phyloP scores from a whole-genome alignment of 2,888 invertebrate species.

The Geophilus truncorum region DNA sequence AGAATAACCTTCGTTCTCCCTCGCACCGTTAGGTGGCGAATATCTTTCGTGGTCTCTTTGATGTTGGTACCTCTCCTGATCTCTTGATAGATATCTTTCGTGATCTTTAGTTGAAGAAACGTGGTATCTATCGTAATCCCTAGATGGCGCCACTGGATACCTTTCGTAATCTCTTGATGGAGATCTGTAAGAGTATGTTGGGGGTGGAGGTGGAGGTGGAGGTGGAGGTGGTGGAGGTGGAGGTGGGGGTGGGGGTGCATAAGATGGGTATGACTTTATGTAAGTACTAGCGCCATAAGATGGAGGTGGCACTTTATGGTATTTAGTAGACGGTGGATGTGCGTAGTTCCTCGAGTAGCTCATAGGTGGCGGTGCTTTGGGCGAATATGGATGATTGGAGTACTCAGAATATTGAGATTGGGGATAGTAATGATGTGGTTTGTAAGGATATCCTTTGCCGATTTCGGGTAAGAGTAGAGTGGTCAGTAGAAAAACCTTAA shows the following conservation, averaged over 20 bases:
- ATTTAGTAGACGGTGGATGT: not conserved
- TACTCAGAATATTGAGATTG: not conserved
- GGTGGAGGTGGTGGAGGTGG: not conserved
- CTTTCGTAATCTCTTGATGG: too few relatives aligned
- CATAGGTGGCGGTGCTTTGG: not conserved
- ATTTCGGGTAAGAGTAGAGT: not conserved
- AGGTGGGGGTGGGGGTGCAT: not conserved
- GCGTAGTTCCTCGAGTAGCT: not conserved
- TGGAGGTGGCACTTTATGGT: not conserved
- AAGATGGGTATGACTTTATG: not conserved
- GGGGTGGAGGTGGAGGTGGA: not conserved
- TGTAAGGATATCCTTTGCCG: not conserved
- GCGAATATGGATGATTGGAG: not conserved
- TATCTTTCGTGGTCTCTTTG: not conserved
- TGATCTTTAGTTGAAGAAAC: not conserved
- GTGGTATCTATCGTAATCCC: not conserved
- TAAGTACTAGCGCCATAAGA: not conserved
- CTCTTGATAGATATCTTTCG: not conserved
- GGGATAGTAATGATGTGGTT: not conserved
- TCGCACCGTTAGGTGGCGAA: not conserved
- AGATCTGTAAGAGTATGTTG: not conserved
- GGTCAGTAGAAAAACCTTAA: not conserved
- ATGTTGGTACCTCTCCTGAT: too few relatives aligned
- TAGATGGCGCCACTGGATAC: too few relatives aligned
- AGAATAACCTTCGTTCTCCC: not conserved